A percentile compares a stretch with the other conserved stretches of the same genome.
These are phyloP conservation scores for Dicrurus megarhynchus DNA, from an alignment of 2,113 vertebrate genomes.

Conservation along the genomic window DNA sequence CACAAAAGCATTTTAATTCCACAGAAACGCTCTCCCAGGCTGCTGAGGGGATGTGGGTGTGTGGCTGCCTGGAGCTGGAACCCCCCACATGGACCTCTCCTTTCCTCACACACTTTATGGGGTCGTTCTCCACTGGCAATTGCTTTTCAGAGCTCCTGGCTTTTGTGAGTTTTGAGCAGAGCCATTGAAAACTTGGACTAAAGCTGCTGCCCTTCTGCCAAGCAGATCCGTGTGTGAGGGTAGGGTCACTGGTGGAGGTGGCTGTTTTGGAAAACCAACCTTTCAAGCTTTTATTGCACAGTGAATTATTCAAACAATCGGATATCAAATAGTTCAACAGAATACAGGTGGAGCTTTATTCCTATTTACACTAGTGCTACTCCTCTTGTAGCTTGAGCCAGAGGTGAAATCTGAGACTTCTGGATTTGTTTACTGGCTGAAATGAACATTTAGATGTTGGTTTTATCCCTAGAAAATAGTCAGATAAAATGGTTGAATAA, in stretches of 20 bases:
- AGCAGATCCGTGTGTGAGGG: not conserved
- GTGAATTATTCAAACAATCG: not conserved
- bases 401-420: not conserved
- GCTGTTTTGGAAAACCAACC: not conserved
- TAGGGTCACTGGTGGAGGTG: not conserved
- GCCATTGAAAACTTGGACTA: slow-evolving; percentile 20
- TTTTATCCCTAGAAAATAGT: not conserved
- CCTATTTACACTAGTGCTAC: not conserved
- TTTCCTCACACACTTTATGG: not conserved
- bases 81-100: accelerated
- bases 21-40: not conserved
- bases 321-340: not conserved
- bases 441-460: not conserved
- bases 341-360: not conserved
- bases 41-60: not conserved
- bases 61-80: not conserved
- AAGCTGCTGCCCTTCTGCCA: not conserved
- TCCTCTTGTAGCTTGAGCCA: not conserved
- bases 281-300: not conserved
- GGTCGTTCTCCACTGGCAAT: not conserved
- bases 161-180: not conserved
- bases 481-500: not conserved
- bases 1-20: not conserved
- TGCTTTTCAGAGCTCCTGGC: not conserved
- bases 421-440: not conserved